These are phyloP conservation scores for Chelonus insularis DNA, from an alignment of 1,140 invertebrate genomes.

Conservation along the genomic window DNA sequence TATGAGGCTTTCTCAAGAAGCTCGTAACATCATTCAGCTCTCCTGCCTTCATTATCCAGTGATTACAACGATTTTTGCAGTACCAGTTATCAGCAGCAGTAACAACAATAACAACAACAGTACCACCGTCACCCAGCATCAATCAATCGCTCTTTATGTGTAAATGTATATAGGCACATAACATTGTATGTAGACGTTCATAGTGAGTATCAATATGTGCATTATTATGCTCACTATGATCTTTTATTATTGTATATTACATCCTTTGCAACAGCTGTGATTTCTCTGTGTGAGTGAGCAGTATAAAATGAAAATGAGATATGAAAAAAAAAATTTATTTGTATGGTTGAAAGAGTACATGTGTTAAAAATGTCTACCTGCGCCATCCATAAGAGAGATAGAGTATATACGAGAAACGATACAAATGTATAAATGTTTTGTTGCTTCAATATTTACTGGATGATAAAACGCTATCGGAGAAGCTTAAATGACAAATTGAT, in stretches of 20 bases:
- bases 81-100: background rate
- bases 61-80: background rate
- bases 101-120: background rate
- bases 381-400: slow-evolving; percentile 2
- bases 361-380: slow-evolving; percentile 8
- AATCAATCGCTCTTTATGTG: slow-evolving; percentile 33
- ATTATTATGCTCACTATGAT: slow-evolving; percentile 14
- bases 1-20: no score
- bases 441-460: slow-evolving; percentile 5
- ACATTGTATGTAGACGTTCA: slow-evolving; percentile 38
- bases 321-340: slow-evolving; percentile 15
- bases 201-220: slow-evolving; percentile 31
- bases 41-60: background rate
- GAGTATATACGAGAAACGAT: background rate
- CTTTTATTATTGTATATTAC: slow-evolving; percentile 43
- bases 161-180: slow-evolving; percentile 41
- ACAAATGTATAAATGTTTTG: background rate
- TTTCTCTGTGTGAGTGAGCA: slow-evolving; percentile 26
- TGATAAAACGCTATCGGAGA: slow-evolving; percentile 13
- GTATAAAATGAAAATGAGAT: slow-evolving; percentile 14
- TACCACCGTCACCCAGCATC: slow-evolving; percentile 23
- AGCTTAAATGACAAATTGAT: slow-evolving; percentile 12
- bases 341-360: background rate
- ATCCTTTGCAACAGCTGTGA: slow-evolving; percentile 45
- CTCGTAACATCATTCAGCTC: no score